phyloP scores from a whole-genome alignment of 2,888 invertebrate genomes.

The Odontocolon sp. region DNA sequence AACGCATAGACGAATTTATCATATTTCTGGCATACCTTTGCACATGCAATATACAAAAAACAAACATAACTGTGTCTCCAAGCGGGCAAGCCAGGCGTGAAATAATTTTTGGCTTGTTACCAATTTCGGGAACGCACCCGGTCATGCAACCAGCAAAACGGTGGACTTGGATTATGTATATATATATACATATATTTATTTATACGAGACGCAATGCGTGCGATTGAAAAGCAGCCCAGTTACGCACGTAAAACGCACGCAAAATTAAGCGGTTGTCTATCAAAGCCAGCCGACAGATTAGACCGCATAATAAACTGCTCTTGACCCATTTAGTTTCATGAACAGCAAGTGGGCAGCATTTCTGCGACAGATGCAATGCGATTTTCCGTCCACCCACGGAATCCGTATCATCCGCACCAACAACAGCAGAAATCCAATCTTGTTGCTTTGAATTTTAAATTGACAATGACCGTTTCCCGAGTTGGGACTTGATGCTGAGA shows the following conservation, averaged over 20 bases:
- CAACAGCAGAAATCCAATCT: not conserved
- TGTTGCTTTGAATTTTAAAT: slow-evolving; percentile 11
- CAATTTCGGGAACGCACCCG: slow-evolving; percentile 27
- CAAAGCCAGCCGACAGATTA: slow-evolving; percentile 58
- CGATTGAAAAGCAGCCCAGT: not conserved
- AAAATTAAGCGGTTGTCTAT: slow-evolving; percentile 61
- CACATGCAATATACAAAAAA: not conserved
- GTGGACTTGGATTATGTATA: slow-evolving; percentile 1
- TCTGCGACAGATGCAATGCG: slow-evolving; percentile 31
- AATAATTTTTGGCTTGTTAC: slow-evolving; percentile 49
- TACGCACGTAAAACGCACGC: slow-evolving; percentile 32
- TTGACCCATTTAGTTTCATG: slow-evolving; percentile 75
- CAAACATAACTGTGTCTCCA: slow-evolving; percentile 12
- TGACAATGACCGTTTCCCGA: slow-evolving; percentile 19
- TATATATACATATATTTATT: too few relatives aligned
- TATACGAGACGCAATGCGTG: not conserved
- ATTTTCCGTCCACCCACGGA: slow-evolving; percentile 38
- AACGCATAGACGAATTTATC: slow-evolving; percentile 7
- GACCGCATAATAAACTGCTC: slow-evolving; percentile 65
- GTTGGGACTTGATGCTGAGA: not conserved
- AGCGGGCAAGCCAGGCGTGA: slow-evolving; percentile 18
- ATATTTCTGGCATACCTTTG: slow-evolving; percentile 20
- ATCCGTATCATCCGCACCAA: not conserved
- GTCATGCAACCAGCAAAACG: not conserved
- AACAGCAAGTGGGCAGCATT: slow-evolving; percentile 61